Conservation (phyloP, 2,888 invertebrate species). For the Eristalis intricaria region DNA sequence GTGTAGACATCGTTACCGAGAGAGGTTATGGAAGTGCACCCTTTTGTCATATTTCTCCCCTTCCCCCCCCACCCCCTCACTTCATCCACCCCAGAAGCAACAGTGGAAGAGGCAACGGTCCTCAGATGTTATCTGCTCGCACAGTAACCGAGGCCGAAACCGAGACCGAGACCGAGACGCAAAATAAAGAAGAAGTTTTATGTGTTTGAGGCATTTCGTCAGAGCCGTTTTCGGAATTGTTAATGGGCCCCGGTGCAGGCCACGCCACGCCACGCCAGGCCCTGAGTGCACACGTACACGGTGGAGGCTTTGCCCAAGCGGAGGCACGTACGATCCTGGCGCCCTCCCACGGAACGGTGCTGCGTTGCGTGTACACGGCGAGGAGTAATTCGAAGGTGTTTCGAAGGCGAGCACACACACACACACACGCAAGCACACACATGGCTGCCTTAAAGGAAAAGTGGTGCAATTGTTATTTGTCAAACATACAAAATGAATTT, state of each 20-base stretch:
- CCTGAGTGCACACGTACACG: constrained; percentile 16
- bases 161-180: constrained; percentile 28
- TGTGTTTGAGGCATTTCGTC: constrained; percentile 67
- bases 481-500: constrained; percentile 72
- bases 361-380: constrained; percentile 36
- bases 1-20: constrained; percentile 54
- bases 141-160: constrained; percentile 18
- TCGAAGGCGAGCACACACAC: constrained; percentile 37
- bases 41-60: constrained; percentile 61
- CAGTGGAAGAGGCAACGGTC: constrained; percentile 51
- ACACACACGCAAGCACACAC: not conserved
- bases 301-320: constrained; percentile 47
- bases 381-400: constrained; percentile 57
- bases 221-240: constrained; percentile 69
- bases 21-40: constrained; percentile 65
- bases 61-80: not conserved
- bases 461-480: constrained; percentile 71
- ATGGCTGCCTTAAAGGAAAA: constrained; percentile 27
- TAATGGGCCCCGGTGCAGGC: constrained; percentile 46
- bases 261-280: not conserved
- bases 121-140: constrained; percentile 49
- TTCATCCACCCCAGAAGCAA: constrained; percentile 45
- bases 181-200: constrained; percentile 26
- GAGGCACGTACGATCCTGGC: constrained; percentile 61
- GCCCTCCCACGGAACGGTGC: constrained; percentile 20